Evolutionary conservation across 1,140 invertebrate species (phyloP).

Genomic region (Lineus longissimus): DNA sequence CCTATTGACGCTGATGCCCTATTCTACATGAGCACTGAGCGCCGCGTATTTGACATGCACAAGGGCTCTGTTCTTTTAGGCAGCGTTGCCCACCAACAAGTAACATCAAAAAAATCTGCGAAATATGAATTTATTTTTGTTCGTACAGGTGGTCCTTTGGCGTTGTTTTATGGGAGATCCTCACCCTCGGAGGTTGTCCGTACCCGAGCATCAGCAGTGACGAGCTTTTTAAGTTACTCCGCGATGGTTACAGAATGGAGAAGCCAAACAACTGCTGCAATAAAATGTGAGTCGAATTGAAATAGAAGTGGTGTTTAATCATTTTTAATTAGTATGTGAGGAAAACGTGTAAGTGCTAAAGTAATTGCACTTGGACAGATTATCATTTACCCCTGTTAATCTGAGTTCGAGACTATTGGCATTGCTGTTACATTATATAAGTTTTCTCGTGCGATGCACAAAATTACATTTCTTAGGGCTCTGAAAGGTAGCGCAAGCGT

Average conservation of each 20-base stretch:
- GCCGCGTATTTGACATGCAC: no score
- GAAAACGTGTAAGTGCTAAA: background rate
- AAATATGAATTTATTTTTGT: no score
- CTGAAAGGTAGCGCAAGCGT: no score
- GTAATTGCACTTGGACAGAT: no score
- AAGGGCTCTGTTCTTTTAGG: no score
- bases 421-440: background rate
- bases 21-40: no score
- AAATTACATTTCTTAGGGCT: no score
- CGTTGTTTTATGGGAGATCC: constrained; percentile 59
- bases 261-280: constrained; percentile 41
- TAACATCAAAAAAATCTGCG: no score
- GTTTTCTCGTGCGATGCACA: background rate
- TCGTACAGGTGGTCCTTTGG: constrained; percentile 54
- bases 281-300: constrained; percentile 34
- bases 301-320: background rate
- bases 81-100: no score
- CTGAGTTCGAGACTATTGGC: background rate
- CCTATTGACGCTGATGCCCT: no score
- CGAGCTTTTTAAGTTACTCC: constrained; percentile 76
- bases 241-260: constrained; percentile 87
- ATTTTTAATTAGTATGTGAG: background rate
- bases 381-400: background rate
- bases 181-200: constrained; percentile 57
- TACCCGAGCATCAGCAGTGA: constrained; percentile 61